Evolutionary conservation across 2,113 vertebrate genomes (phyloP), one percentile per base, ranked within the genome.

Genomic region (Rutilus rutilus): DNA sequence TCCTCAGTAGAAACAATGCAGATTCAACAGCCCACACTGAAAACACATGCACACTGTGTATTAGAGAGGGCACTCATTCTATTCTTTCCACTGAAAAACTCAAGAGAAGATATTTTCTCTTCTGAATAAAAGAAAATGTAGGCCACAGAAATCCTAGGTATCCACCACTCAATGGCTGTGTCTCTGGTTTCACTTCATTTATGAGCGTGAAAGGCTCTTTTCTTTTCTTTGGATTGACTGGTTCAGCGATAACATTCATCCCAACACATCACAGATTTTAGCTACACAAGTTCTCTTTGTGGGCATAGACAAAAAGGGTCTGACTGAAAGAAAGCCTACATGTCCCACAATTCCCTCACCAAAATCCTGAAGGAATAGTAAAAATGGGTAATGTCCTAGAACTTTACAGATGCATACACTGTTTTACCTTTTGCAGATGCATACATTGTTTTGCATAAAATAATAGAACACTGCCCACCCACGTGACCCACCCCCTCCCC

Each of bases 191-290:
- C 85, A 82, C 67, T 15, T 54, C 50, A 54, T 80, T 64, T 59
- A n/a, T 74, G 69, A 54, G 60, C 83, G 64, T 87, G 39, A 88
- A 90, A 86, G 85, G 33, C 64, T 36, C 78, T 86, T 88, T 88
- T 90, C 82, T 80, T 78, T 67, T 80, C 23, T 73, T 77, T 73
- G n/a, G 54, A 83, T 76, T 39, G 78, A 80, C 73, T 88, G 78
- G 52, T 85, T 71, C 25, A 80, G 75, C 19, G 85, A 87, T 88
- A 88, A 83, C 87, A 74, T 89, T 86, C 85, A 65, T 67, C 64
- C 64, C 45, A 76, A 90, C 87, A 88, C 87, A 85, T 85, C 73
- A 85, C 69, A 78, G 42, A 77, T 57, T 71, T 71, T 23, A 23
- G 62, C 82, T 57, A 69, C 73, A 88, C 62, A 86, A 83, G 82